phyloP scores from a whole-genome alignment of 1,140 invertebrate species.

The Ceratosolen solmsi region DNA sequence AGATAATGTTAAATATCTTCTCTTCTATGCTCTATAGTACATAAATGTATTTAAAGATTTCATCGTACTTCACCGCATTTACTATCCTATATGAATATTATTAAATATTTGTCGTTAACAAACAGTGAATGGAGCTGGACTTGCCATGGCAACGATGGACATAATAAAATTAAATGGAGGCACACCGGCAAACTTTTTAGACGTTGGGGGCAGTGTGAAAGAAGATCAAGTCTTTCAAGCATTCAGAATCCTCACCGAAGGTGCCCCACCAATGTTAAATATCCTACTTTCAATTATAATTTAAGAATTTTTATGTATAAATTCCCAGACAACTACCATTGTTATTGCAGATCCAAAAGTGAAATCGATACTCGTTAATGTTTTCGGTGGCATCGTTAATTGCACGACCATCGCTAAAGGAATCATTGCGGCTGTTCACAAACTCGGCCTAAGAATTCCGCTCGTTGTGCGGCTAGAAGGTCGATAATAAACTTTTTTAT shows the following conservation, averaged over 20 bases:
- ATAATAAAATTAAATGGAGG: constrained; percentile 85
- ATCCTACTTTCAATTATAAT: not conserved
- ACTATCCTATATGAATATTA: constrained; percentile 50
- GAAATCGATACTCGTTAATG: constrained; percentile 96
- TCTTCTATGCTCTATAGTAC: constrained; percentile 30
- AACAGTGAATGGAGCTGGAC: constrained; percentile 85
- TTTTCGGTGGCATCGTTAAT: constrained; percentile 99
- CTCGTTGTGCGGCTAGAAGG: constrained; percentile 96
- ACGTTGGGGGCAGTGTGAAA: constrained; percentile 84
- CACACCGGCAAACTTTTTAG: constrained; percentile 86
- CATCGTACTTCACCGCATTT: constrained; percentile 22
- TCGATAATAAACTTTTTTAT: constrained; percentile 68
- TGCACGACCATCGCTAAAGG: constrained; percentile 97
- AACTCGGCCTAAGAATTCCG: constrained; percentile 87
- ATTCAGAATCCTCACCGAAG: constrained; percentile 79
- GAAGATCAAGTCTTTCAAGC: constrained; percentile 85
- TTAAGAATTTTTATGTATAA: not conserved
- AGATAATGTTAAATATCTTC: not conserved
- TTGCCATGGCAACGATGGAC: constrained; percentile 90
- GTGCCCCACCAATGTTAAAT: constrained; percentile 56
- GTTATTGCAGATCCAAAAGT: constrained; percentile 85
- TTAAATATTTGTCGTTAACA: constrained; percentile 24
- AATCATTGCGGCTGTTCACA: constrained; percentile 90
- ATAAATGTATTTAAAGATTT: constrained; percentile 46
- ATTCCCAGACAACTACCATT: not conserved